Conservation (phyloP, 2,113 vertebrate genomes). For the Toxostoma redivivum region DNA sequence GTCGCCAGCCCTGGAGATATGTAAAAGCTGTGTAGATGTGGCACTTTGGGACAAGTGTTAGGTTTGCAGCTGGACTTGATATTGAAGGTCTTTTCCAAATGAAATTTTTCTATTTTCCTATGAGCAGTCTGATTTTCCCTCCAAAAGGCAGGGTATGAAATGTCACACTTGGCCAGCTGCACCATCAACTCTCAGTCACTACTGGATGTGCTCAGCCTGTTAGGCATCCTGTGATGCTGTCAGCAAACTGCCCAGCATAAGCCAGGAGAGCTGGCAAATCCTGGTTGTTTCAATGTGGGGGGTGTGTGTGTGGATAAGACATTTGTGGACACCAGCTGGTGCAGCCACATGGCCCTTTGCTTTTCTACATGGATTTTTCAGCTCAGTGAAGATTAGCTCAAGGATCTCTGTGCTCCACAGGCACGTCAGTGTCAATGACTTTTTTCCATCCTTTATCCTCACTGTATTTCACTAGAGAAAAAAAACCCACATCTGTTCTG, state of each 20-base stretch:
- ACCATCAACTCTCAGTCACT: not conserved
- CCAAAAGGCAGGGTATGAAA: not conserved
- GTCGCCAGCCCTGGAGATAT: not conserved
- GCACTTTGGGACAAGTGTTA: not conserved
- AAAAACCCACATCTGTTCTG: not conserved
- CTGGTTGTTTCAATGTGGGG: not conserved
- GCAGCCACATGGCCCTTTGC: not conserved
- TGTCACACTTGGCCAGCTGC: not conserved
- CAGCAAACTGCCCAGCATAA: not conserved
- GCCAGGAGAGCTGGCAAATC: not conserved
- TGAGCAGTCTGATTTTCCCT: not conserved
- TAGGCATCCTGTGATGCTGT: not conserved
- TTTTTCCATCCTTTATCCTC: not conserved
- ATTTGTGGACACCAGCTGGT: not conserved
- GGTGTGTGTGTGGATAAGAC: not conserved
- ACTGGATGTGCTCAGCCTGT: not conserved
- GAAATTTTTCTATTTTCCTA: not conserved
- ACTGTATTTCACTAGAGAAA: not conserved
- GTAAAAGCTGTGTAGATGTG: not conserved
- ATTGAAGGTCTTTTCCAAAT: not conserved
- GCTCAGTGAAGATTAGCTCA: not conserved
- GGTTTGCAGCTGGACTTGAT: not conserved
- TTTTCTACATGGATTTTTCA: not conserved
- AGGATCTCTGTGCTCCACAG: not conserved
- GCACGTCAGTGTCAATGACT: not conserved